Percentiles rank a stretch among this genome's conserved stretches.
These are phyloP conservation scores for Montipora cactus DNA, from an alignment of 64 coral and sea anemone genomes.

Conservation along the genomic window DNA sequence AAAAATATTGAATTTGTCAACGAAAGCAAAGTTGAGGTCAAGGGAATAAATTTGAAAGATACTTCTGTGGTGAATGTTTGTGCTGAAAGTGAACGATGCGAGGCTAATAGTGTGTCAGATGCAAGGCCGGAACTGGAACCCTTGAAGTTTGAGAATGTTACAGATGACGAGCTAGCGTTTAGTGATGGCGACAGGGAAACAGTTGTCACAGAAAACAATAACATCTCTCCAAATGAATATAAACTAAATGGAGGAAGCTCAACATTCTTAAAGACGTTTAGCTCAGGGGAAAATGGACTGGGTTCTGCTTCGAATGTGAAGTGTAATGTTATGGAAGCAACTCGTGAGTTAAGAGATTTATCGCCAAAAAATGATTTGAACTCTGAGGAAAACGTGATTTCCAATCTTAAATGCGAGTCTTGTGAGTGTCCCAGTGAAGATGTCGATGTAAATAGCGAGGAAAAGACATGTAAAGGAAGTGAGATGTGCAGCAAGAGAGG, in stretches of 20 bases:
- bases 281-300: slow-evolving; percentile 1
- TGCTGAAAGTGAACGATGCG: not conserved
- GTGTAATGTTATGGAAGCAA: slow-evolving; percentile 19
- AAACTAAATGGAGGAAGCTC: slow-evolving; percentile 21
- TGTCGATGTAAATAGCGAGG: slow-evolving; percentile 7
- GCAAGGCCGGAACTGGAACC: slow-evolving; percentile 39
- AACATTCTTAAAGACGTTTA: not conserved
- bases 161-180: slow-evolving; percentile 79
- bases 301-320: not conserved
- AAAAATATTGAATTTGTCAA: slow-evolving; percentile 95
- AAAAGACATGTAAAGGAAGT: not conserved
- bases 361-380: slow-evolving; percentile 1
- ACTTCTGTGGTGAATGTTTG: not conserved
- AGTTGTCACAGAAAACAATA: slow-evolving; percentile 1
- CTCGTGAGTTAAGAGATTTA: slow-evolving; percentile 8
- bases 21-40: slow-evolving; percentile 80
- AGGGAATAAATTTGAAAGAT: slow-evolving; percentile 33
- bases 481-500: not conserved
- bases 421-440: slow-evolving; percentile 59
- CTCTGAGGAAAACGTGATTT: slow-evolving; percentile 18
- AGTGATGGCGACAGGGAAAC: slow-evolving; percentile 40
- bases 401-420: slow-evolving; percentile 6
- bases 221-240: not conserved
- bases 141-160: slow-evolving; percentile 92
- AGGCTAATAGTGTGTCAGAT: slow-evolving; percentile 10